Evolutionary conservation across 2,113 vertebrate genomes (phyloP).

Genomic region (Stigmatopora argus): DNA sequence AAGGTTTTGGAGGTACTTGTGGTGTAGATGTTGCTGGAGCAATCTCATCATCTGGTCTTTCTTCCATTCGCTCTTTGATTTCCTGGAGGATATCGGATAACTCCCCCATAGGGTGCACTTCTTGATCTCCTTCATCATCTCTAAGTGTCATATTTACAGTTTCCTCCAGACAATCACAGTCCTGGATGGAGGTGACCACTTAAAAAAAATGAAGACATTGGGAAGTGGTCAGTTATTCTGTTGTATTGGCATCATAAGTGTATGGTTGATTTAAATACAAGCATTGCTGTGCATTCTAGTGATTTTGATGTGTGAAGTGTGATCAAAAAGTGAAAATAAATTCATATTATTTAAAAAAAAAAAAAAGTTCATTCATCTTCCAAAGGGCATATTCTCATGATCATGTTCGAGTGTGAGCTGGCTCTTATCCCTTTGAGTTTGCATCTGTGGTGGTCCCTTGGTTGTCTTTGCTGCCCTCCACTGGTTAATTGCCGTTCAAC

Average conservation of each 20-base stretch:
- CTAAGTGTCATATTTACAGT: slow-evolving; percentile 11
- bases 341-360: background rate
- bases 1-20: slow-evolving; percentile 59
- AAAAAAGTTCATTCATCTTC: background rate
- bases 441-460: background rate
- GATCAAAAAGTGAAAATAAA: background rate
- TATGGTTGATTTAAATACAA: background rate
- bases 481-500: slow-evolving; percentile 10
- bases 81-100: slow-evolving; percentile 56
- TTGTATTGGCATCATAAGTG: background rate
- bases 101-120: slow-evolving; percentile 35
- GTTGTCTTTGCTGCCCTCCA: slow-evolving; percentile 55
- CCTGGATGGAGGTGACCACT: slow-evolving; percentile 56
- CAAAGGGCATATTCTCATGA: background rate
- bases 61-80: slow-evolving; percentile 40
- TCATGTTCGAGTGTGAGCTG: background rate
- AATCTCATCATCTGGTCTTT: slow-evolving; percentile 50
- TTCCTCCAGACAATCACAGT: slow-evolving; percentile 55
- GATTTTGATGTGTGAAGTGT: background rate
- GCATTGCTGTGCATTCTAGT: background rate
- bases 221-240: background rate
- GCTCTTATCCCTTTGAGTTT: background rate
- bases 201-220: background rate
- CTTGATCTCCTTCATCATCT: slow-evolving; percentile 39
- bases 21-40: slow-evolving; percentile 56